phyloP scores from a whole-genome alignment of 2,888 invertebrate genomes.

The Clunio marinus region DNA sequence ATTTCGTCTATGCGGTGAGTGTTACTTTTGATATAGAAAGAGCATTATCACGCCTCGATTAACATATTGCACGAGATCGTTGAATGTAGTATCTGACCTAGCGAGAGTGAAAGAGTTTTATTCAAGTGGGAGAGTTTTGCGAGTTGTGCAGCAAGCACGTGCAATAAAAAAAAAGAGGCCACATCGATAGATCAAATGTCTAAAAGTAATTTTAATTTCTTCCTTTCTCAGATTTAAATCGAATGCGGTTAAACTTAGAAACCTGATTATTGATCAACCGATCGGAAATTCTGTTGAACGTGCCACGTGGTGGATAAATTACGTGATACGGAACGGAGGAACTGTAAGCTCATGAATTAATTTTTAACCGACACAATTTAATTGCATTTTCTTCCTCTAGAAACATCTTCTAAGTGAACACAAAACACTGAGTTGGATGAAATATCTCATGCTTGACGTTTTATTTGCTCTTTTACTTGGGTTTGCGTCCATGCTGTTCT shows the following conservation, averaged over 20 bases:
- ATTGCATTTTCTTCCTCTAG: constrained; percentile 23
- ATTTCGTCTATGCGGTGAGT: constrained; percentile 42
- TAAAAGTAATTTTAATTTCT: no score
- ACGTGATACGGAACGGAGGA: constrained; percentile 43
- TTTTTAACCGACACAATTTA: constrained; percentile 35
- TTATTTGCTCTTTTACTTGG: constrained; percentile 33
- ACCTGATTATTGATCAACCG: constrained; percentile 42
- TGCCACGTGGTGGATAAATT: constrained; percentile 44
- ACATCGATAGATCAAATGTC: neutral
- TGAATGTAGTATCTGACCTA: neutral
- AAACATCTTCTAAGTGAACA: constrained; percentile 13
- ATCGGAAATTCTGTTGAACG: constrained; percentile 42
- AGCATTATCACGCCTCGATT: neutral
- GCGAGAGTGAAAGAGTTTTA: neutral
- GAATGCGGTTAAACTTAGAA: constrained; percentile 42
- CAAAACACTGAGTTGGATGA: constrained; percentile 42
- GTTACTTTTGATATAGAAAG: neutral
- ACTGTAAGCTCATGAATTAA: constrained; percentile 37
- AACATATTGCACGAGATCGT: neutral
- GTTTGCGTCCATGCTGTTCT: constrained; percentile 20
- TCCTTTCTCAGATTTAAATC: constrained; percentile 41
- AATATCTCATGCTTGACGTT: constrained; percentile 43
- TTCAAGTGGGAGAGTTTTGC: neutral
- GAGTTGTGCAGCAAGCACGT: neutral
- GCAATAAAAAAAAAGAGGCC: neutral